phyloP scores from a whole-genome alignment of 35 echinoderm and acorn worm species.

The Heliocidaris tuberculata region DNA sequence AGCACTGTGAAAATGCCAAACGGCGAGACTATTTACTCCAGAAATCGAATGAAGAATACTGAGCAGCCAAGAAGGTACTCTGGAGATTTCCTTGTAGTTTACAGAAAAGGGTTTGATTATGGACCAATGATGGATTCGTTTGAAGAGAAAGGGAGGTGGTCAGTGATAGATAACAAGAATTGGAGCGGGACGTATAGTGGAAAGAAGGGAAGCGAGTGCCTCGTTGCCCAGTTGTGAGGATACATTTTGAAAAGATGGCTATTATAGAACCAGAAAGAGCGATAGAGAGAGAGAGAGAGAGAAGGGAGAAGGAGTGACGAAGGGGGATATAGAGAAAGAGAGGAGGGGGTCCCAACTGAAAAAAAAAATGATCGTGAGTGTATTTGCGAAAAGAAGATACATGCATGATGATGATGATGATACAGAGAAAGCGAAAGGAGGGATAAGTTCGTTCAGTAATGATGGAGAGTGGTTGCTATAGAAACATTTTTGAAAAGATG shows the following conservation, averaged over 20 bases:
- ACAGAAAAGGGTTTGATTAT: slow-evolving; percentile 10
- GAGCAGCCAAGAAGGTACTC: background rate
- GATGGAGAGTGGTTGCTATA: too few relatives aligned
- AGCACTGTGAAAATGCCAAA: background rate
- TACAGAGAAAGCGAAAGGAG: background rate
- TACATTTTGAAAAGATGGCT: background rate
- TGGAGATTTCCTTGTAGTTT: background rate
- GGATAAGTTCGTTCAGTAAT: too few relatives aligned
- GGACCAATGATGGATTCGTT: background rate
- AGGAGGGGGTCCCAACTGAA: background rate
- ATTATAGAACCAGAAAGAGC: background rate
- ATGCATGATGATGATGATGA: too few relatives aligned
- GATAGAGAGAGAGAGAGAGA: background rate
- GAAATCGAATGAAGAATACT: background rate
- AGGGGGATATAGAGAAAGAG: background rate
- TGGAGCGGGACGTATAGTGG: background rate
- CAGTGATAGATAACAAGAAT: slow-evolving; percentile 3
- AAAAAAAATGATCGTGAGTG: background rate
- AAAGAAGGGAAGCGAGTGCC: background rate
- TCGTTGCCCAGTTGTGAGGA: background rate
- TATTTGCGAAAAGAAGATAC: background rate
- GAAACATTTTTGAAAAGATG: too few relatives aligned
- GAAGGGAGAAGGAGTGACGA: background rate
- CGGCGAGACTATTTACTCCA: slow-evolving; percentile 4
- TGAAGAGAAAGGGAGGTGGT: background rate